Conservation (phyloP, 2,113 vertebrate species). For the Pangasianodon hypophthalmus region DNA sequence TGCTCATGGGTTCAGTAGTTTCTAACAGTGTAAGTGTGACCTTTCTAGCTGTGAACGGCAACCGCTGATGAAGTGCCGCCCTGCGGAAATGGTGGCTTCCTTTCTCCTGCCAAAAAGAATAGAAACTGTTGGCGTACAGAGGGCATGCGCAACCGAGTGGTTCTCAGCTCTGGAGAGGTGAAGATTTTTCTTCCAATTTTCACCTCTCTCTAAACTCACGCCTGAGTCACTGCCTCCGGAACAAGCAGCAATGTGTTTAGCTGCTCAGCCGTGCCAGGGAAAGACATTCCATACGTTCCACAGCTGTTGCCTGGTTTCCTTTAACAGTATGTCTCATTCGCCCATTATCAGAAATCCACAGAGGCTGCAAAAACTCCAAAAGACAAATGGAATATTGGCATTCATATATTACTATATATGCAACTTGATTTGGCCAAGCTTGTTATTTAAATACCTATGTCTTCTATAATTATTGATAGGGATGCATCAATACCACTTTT, state of each 20-base stretch:
- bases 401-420: not conserved
- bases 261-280: not conserved
- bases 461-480: not conserved
- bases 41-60: not conserved
- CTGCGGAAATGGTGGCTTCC: not conserved
- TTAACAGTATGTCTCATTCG: not conserved
- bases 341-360: not conserved
- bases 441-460: not conserved
- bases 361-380: not conserved
- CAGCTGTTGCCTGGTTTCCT: constrained; percentile 20
- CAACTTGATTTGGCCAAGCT: not conserved
- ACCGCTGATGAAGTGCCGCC: not conserved
- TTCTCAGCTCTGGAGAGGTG: not conserved
- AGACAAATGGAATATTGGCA: not conserved
- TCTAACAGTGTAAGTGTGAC: constrained; percentile 23
- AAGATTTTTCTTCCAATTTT: not conserved
- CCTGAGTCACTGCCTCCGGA: constrained; percentile 1
- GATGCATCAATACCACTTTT: not conserved
- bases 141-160: not conserved
- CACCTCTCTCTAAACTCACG: not conserved
- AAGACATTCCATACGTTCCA: constrained; percentile 40
- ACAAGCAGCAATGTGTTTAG: not conserved
- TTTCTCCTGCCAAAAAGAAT: constrained; percentile 9
- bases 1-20: constrained; percentile 39
- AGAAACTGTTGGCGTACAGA: not conserved